Evolutionary conservation across 2,888 invertebrate species (phyloP), one percentile per base, ranked within the genome.

Genomic region (Chrysomela aeneicollis): DNA sequence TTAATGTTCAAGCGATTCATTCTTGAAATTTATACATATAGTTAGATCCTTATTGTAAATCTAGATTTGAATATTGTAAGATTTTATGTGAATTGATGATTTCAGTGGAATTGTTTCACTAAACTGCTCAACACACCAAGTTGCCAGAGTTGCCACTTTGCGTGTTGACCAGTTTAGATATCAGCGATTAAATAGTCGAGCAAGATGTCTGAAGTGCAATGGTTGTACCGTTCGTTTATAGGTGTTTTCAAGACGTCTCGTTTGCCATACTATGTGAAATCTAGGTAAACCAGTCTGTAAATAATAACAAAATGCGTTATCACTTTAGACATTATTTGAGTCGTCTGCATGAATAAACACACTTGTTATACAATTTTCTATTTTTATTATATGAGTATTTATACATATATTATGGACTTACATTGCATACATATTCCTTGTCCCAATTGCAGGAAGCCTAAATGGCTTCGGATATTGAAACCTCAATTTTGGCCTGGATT

Each of bases 251-350:
- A 26, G 30, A 26, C 57, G 46, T 46, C 22, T 32, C 18, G 57
- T 57, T 26, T 46, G 22, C 18, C 46, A 18, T 57, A 35, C 46
- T 57, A 12, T 57, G 46, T 76, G 72, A 77, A 75, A 74, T 77
- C 76, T 77, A 78, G 74, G 77, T 73, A 73, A 77, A 74, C 71
- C 72, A 76, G 74, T 76, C 76, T 79, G 79, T 79, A 79, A 68
- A 78, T 79, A 78, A 57, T 46, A 26, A 22, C 42, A n/a, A 55
- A 53, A 55, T 42, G 55, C 61, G 63, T 61, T 63, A 58, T 49
- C 54, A 53, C 54, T 61, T 68, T 65, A 63, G 62, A 61, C 59
- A 60, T 62, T 54, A 49, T 37, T 60, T 47, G 50, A 60, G 42
- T 15, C 42, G 42, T 42, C 42, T 42, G 15, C n/a, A 4, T 42